These are phyloP conservation scores for Tyto alba DNA, from an alignment of 2,113 vertebrate genomes.

Conservation along the genomic window DNA sequence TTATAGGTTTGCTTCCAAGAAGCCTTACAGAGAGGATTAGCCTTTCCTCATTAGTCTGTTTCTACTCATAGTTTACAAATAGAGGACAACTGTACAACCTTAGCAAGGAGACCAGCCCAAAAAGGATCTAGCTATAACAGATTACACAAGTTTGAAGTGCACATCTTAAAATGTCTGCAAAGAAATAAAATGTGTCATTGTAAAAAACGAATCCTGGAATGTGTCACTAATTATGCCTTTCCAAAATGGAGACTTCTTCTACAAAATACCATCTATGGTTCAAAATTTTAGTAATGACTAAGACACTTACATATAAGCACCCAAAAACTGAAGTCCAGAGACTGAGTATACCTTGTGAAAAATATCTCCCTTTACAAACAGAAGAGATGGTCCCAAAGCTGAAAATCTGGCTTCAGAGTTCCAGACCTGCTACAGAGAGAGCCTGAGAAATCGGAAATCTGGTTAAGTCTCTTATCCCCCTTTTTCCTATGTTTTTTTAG, in stretches of 20 bases:
- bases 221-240: neutral
- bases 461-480: neutral
- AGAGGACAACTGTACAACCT: neutral
- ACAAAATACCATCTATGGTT: neutral
- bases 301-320: neutral
- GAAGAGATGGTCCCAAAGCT: conserved; percentile 26
- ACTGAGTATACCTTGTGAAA: neutral
- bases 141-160: neutral
- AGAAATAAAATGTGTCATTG: neutral
- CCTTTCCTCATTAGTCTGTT: neutral
- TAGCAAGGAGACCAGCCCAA: neutral
- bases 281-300: neutral
- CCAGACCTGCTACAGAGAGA: neutral
- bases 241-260: neutral
- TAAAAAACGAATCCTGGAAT: neutral
- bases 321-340: neutral
- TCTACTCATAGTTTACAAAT: neutral
- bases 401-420: neutral
- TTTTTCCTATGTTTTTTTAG: neutral
- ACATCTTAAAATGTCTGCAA: neutral
- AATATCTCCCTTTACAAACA: neutral
- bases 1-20: neutral
- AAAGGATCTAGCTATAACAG: neutral
- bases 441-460: neutral
- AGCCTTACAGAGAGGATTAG: neutral